Evolutionary conservation across 2,113 vertebrate genomes (phyloP).

Genomic region (Tenebrosternarchus preto): DNA sequence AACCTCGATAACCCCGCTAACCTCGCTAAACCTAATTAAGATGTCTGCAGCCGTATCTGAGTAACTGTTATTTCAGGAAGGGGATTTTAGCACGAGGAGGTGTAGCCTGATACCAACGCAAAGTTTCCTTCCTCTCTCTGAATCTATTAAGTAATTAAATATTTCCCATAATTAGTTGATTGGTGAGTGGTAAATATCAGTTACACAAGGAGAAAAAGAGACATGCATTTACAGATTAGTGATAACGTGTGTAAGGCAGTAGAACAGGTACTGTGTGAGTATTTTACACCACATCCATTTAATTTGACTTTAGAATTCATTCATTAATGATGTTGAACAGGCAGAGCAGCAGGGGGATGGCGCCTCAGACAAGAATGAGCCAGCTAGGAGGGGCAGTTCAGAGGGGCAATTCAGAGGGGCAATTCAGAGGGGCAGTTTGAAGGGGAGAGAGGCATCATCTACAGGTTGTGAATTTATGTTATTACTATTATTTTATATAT

Average conservation of each 20-base stretch:
- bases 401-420: no score
- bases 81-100: constrained; percentile 33
- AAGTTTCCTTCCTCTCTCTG: no score
- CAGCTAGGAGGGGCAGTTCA: no score
- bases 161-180: constrained; percentile 14
- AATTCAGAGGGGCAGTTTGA: no score
- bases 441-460: no score
- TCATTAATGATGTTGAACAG: no score
- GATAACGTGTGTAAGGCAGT: background rate
- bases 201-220: background rate
- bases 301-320: no score
- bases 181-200: constrained; percentile 11
- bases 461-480: no score
- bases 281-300: no score
- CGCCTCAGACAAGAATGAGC: no score
- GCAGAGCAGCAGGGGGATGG: no score
- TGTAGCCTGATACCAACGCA: background rate
- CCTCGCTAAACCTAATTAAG: no score
- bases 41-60: constrained; percentile 13
- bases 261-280: constrained; percentile 19
- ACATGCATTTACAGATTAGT: background rate
- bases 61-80: constrained; percentile 16
- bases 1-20: constrained; percentile 36
- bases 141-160: constrained; percentile 29
- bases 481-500: background rate